Evolutionary conservation across 2,888 invertebrate genomes (phyloP).

Genomic region (Epinotia ramella): DNA sequence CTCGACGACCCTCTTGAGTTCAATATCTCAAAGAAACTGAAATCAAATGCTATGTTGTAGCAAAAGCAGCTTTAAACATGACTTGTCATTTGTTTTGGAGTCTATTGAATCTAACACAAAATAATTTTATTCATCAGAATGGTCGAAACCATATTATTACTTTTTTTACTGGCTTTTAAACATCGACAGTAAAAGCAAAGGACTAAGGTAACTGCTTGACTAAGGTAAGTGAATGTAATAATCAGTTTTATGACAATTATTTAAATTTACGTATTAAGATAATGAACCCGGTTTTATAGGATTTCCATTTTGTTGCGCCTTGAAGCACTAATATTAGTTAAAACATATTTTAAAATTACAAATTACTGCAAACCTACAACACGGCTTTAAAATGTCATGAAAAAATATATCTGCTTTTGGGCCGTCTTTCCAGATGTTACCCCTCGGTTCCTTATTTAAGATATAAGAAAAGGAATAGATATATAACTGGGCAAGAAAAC

Average conservation of each 20-base stretch:
- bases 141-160: background rate
- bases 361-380: too few relatives aligned
- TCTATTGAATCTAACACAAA: background rate
- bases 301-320: background rate
- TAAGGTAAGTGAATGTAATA: constrained; percentile 1
- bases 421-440: too few relatives aligned
- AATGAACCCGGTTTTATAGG: constrained; percentile 11
- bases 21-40: background rate
- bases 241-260: constrained; percentile 6
- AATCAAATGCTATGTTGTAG: background rate
- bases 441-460: too few relatives aligned
- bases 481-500: background rate
- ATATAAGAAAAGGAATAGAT: too few relatives aligned
- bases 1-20: background rate
- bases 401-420: too few relatives aligned
- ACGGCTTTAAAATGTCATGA: too few relatives aligned
- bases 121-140: background rate
- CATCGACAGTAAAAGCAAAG: background rate
- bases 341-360: background rate
- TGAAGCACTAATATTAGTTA: background rate
- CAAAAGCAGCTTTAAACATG: background rate
- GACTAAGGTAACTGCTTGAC: background rate
- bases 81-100: background rate
- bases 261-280: constrained; percentile 9
- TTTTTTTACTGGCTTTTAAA: background rate